A percentile compares a stretch with the other conserved stretches of the same genome.
Evolutionary conservation across 2,113 vertebrate genomes (phyloP).

Genomic region (Polyodon spathula): DNA sequence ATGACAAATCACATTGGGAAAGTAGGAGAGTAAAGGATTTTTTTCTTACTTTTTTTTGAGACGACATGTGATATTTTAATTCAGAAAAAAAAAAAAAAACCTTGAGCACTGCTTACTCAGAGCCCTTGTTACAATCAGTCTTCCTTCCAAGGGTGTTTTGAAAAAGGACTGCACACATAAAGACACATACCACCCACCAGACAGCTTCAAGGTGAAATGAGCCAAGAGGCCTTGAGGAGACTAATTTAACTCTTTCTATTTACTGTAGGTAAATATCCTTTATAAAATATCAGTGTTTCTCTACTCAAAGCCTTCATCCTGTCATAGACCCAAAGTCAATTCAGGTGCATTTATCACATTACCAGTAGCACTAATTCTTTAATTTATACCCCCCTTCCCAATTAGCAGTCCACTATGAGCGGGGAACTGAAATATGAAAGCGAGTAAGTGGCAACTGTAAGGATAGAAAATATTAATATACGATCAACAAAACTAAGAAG

Average conservation of each 20-base stretch:
- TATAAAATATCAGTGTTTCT: too few species aligned
- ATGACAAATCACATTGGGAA: background rate
- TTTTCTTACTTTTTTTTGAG: background rate
- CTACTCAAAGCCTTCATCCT: too few species aligned
- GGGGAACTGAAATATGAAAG: too few species aligned
- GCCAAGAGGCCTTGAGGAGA: background rate
- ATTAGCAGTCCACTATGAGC: too few species aligned
- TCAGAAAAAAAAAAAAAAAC: slow-evolving; percentile 11
- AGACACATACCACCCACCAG: slow-evolving; percentile 2
- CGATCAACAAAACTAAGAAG: too few species aligned
- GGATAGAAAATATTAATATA: too few species aligned
- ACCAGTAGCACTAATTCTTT: too few species aligned
- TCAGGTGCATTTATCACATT: too few species aligned
- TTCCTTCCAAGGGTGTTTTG: background rate
- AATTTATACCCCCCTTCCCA: too few species aligned
- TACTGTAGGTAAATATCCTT: too few species aligned
- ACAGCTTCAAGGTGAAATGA: background rate
- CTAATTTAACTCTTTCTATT: background rate
- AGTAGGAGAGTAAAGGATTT: slow-evolving; percentile 8
- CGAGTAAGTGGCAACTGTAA: too few species aligned
- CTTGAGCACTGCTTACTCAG: slow-evolving; percentile 22
- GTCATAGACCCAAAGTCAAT: too few species aligned
- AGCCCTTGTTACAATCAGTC: slow-evolving; percentile 1
- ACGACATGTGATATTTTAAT: slow-evolving; percentile 8
- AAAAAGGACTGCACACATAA: slow-evolving; percentile 1